Base-by-base conservation (phyloP, 2,797 vertebrate species). In the Tachyglossus aculeatus region DNA sequence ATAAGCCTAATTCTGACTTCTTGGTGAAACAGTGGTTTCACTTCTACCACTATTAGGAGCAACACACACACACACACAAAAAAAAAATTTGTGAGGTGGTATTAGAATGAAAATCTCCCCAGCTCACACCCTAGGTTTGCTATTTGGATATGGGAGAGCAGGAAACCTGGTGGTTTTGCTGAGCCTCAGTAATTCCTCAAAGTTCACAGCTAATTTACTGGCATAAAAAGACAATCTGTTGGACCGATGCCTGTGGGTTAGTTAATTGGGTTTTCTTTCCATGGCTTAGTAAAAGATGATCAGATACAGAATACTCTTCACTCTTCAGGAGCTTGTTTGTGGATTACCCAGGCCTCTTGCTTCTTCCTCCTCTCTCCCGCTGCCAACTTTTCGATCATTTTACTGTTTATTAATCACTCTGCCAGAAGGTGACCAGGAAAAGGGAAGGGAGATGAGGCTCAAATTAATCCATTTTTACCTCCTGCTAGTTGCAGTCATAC, bases 21-120 rank as follows among this genome's bases (percentile, higher is more conserved):
- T 67, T 71, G 51, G 57, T 33, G 74, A 62, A 67, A 53, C 36
- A 32, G 25, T 15, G 50, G 14, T 25, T 47, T 71, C 38, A 38
- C 48, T 68, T 65, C 56, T 40, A 7, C 29, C 47, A 39, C 44
- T 38, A 27, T 48, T 51, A 47, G 57, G 41, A 71, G 48, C 68
- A 74, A 51, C 24, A 38, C 6, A 15, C 50, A 22, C 38, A 38
- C 6, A 15, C 50, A 22, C 38, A 38, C 19, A 43, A 48, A 19
- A 48, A 16, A 48, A 40, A 39, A 37, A 40, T 67, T 45, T 45
- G 16, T 59, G n/a, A n/a, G n/a, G n/a, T n/a, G n/a, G n/a, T n/a
- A n/a, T n/a, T n/a, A n/a, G n/a, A n/a, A n/a, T n/a, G n/a, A n/a
- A n/a, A n/a, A n/a, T 53, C 27, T 48, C 27, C 25, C 37, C 31